phyloP scores from a whole-genome alignment of 2,113 vertebrate species.

The Speoplatyrhinus poulsoni region DNA sequence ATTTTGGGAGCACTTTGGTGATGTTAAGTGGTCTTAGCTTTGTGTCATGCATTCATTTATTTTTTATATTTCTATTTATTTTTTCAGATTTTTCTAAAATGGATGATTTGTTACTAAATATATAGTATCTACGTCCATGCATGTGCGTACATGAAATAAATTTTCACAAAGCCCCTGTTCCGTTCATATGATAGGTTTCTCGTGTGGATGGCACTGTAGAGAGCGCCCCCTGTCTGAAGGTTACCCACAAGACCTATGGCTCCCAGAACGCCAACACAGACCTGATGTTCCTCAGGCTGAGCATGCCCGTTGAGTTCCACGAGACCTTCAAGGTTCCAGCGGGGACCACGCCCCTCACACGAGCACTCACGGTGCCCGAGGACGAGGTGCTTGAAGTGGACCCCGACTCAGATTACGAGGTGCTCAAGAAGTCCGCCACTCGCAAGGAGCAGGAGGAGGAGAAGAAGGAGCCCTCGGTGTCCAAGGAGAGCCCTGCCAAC shows the following conservation, averaged over 20 bases:
- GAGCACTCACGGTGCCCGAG: constrained; percentile 80
- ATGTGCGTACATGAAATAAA: too few relatives aligned
- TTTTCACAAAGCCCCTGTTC: background rate
- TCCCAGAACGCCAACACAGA: constrained; percentile 90
- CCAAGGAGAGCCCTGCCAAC: constrained; percentile 69
- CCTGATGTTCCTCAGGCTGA: constrained; percentile 87
- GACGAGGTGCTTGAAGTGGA: constrained; percentile 87
- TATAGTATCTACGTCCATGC: background rate
- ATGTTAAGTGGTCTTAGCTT: background rate
- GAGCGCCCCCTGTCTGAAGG: constrained; percentile 85
- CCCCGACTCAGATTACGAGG: constrained; percentile 88
- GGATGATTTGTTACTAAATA: background rate
- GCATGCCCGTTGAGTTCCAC: constrained; percentile 91
- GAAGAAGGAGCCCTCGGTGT: constrained; percentile 81
- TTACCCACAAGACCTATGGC: constrained; percentile 85
- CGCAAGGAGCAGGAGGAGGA: constrained; percentile 84
- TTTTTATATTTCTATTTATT: background rate
- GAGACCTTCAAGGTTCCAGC: constrained; percentile 84
- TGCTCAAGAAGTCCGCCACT: constrained; percentile 86
- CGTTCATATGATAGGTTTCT: constrained; percentile 72
- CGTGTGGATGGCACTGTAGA: constrained; percentile 91
- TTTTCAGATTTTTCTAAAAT: too few relatives aligned
- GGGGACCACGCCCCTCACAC: constrained; percentile 84
- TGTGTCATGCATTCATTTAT: too few relatives aligned
- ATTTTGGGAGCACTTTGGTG: too few relatives aligned